These are phyloP conservation scores for Podiceps cristatus DNA, from an alignment of 2,113 vertebrate species.

Conservation along the genomic window DNA sequence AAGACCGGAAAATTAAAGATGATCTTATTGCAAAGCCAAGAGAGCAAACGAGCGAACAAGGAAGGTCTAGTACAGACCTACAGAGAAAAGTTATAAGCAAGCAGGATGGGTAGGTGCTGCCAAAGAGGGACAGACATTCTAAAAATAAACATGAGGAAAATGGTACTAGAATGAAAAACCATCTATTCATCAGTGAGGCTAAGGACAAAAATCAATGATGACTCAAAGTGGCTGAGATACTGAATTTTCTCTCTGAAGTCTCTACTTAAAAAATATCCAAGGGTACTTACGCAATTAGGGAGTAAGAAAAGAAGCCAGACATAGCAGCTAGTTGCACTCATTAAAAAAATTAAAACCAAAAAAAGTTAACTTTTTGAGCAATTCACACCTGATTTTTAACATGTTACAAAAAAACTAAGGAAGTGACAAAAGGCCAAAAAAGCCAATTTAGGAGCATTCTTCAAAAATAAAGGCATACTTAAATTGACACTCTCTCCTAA, in stretches of 20 bases:
- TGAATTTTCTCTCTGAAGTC: not conserved
- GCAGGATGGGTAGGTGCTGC: not conserved
- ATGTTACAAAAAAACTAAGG: not conserved
- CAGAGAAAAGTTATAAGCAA: not conserved
- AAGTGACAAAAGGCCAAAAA: constrained; percentile 30
- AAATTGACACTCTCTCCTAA: not conserved
- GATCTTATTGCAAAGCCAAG: not conserved
- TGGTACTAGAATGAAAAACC: not conserved
- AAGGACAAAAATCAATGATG: constrained; percentile 19
- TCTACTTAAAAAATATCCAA: not conserved
- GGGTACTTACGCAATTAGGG: not conserved
- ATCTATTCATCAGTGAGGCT: not conserved
- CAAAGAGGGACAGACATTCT: not conserved
- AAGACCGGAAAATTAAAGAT: not conserved
- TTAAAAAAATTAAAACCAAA: not conserved
- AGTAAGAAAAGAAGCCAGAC: not conserved
- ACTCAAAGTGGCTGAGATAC: not conserved
- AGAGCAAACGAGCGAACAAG: not conserved
- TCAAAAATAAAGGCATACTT: not conserved
- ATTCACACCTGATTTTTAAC: not conserved
- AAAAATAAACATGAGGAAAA: constrained; percentile 29
- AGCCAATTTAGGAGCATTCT: not conserved
- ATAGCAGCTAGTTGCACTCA: not conserved
- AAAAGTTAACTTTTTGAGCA: not conserved
- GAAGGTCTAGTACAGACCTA: not conserved